phyloP scores from a whole-genome alignment of 1,140 invertebrate genomes.

The Micrasema minimum region DNA sequence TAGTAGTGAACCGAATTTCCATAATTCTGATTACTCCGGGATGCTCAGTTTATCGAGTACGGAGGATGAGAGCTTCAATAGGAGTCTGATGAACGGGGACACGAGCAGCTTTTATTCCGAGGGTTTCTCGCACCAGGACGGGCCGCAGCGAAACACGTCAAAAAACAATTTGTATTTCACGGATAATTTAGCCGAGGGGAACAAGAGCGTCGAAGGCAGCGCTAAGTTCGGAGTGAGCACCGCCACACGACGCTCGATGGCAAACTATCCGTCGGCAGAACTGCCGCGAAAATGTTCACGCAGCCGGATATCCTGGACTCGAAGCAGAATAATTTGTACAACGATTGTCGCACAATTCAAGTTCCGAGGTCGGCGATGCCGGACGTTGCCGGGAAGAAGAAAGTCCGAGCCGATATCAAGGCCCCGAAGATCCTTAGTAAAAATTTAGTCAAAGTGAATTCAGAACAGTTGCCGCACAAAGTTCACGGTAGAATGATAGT shows the following conservation, averaged over 20 bases:
- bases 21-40: conserved; percentile 47
- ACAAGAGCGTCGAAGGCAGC: conserved; percentile 44
- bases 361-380: conserved; percentile 5
- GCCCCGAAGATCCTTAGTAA: conserved; percentile 33
- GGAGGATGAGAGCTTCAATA: conserved; percentile 51
- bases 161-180: conserved; percentile 52
- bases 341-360: conserved; percentile 1
- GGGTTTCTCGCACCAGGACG: conserved; percentile 44
- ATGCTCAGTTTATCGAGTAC: conserved; percentile 50
- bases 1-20: conserved; percentile 33
- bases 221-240: conserved; percentile 37
- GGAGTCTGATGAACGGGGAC: conserved; percentile 47
- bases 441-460: conserved; percentile 5
- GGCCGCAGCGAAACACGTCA: conserved; percentile 49
- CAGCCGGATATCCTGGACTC: conserved; percentile 39
- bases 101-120: conserved; percentile 45
- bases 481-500: conserved; percentile 21
- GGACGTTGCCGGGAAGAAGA: conserved; percentile 28
- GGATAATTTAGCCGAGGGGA: conserved; percentile 48
- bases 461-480: conserved; percentile 1
- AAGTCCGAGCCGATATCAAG: conserved; percentile 39
- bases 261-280: conserved; percentile 26
- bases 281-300: not conserved
- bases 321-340: conserved; percentile 13
- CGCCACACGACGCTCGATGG: conserved; percentile 19